Evolutionary conservation across 2,113 vertebrate species (phyloP), one percentile per base, ranked within the genome.

Genomic region (Rhinoptilus africanus): DNA sequence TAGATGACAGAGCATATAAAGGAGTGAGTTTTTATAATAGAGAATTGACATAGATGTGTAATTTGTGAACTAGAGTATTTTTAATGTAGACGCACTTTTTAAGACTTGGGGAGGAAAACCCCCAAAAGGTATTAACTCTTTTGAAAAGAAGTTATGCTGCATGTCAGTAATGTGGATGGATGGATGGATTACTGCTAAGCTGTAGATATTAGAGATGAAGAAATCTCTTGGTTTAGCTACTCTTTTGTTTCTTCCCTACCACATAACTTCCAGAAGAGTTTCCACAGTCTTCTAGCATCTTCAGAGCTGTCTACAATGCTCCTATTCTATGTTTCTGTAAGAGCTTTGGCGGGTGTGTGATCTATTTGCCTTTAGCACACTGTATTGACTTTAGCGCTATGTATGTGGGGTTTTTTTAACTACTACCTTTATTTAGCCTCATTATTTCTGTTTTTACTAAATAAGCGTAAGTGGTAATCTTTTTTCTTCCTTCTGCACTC

Each of bases 21-120:
- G 92, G 89, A 96, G 27, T 28, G 34, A 67, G 10, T 17, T 93
- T 85, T 87, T 85, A 14, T 60, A 73, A 37, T 1, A 73, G 69
- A 66, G 73, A 86, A 81, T 64, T 39, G 34, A n/a, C 19, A 7
- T 57, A 79, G n/a, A 50, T 69, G 5, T 79, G 34, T 72, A 48
- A 34, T 45, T 83, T 80, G 14, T 66, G 35, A 77, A 30, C 53
- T 79, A 60, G 32, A 50, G 17, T 64, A 57, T 89, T 78, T 90
- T 87, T 53, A 64, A 54, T 27, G 30, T 60, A 81, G 48, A 12
- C 87, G 14, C 2, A 30, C 14, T 68, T 86, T 57, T 26, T 9
- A 67, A 81, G 45, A 51, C 12, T 23, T 18, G 24, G 4, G 3
- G 8, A n/a, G 16, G 1, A 3, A 7, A 32, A 32, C 4, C 0